Conservation (phyloP, 2,797 vertebrate genomes). For the Philypnodon macrostomus region DNA sequence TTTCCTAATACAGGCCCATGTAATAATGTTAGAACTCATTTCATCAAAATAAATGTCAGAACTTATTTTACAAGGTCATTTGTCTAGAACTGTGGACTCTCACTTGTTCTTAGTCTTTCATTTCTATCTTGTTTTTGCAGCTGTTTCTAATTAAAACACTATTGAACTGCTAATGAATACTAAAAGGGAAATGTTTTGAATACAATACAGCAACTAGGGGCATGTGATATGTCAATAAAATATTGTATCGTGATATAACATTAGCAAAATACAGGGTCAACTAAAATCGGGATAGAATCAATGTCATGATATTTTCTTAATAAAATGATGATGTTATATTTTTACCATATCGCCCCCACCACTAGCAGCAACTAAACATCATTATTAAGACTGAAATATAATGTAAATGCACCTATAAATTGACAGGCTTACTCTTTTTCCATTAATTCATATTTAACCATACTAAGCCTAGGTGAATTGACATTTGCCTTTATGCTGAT, state of each 20-base stretch:
- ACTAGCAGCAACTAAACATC: conserved; percentile 21
- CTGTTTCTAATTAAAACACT: conserved; percentile 41
- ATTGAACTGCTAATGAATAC: conserved; percentile 14
- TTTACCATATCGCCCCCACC: too few relatives aligned
- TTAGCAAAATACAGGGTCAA: too few relatives aligned
- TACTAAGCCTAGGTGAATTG: conserved; percentile 19
- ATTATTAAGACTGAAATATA: background rate
- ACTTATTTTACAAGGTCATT: background rate
- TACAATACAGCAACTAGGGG: too few relatives aligned
- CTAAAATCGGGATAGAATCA: too few relatives aligned
- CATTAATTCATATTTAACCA: too few relatives aligned
- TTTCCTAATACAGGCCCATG: background rate
- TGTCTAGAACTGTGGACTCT: background rate
- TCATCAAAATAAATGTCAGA: conserved; percentile 11
- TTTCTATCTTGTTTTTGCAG: conserved; percentile 8
- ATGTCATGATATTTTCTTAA: too few relatives aligned
- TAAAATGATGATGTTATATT: too few relatives aligned
- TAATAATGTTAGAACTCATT: too few relatives aligned
- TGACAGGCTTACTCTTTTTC: too few relatives aligned
- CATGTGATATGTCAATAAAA: too few relatives aligned
- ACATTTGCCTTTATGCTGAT: conserved; percentile 29
- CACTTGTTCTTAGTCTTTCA: background rate
- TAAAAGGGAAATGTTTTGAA: conserved; percentile 46
- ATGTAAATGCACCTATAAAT: too few relatives aligned
- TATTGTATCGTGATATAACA: too few relatives aligned